Evolutionary conservation across 1,140 invertebrate genomes (phyloP).

Genomic region (Drosophila ironensis): DNA sequence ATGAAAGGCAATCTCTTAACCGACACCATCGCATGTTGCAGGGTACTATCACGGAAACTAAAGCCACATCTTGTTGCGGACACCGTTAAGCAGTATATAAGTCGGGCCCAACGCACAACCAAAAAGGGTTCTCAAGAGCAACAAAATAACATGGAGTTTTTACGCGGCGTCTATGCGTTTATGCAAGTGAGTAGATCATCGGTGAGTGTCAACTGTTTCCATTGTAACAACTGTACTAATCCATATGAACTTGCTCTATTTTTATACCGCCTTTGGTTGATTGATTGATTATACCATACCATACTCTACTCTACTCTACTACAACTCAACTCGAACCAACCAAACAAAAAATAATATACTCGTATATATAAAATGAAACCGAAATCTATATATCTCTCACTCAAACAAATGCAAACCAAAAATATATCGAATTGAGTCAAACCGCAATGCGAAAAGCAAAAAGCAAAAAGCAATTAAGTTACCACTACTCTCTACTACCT

Average conservation of each 20-base stretch:
- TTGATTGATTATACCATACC: slow-evolving; percentile 69
- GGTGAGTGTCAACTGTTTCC: slow-evolving; percentile 82
- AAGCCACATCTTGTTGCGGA: slow-evolving; percentile 82
- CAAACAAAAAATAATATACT: slow-evolving; percentile 5
- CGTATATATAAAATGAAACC: slow-evolving; percentile 5
- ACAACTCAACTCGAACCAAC: slow-evolving; percentile 46
- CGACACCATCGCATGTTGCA: slow-evolving; percentile 3
- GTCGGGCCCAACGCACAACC: slow-evolving; percentile 79
- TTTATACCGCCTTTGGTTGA: slow-evolving; percentile 76
- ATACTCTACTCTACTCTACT: slow-evolving; percentile 41
- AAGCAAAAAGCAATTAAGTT: slow-evolving; percentile 55
- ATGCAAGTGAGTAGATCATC: slow-evolving; percentile 83
- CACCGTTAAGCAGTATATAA: slow-evolving; percentile 81
- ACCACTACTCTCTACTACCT: slow-evolving; percentile 71
- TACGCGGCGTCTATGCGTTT: slow-evolving; percentile 82
- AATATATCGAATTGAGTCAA: slow-evolving; percentile 33
- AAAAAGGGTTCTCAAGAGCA: slow-evolving; percentile 79
- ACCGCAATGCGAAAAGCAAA: slow-evolving; percentile 27
- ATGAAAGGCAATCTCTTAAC: no score
- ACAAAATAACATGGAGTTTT: slow-evolving; percentile 82
- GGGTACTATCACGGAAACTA: slow-evolving; percentile 78
- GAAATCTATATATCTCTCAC: slow-evolving; percentile 29
- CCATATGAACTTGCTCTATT: slow-evolving; percentile 81
- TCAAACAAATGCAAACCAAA: slow-evolving; percentile 27
- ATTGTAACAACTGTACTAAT: slow-evolving; percentile 81